Conservation (phyloP, 30 jellyfish, hydroid and myxozoan species). For the Chrysaora quinquecirrha region DNA sequence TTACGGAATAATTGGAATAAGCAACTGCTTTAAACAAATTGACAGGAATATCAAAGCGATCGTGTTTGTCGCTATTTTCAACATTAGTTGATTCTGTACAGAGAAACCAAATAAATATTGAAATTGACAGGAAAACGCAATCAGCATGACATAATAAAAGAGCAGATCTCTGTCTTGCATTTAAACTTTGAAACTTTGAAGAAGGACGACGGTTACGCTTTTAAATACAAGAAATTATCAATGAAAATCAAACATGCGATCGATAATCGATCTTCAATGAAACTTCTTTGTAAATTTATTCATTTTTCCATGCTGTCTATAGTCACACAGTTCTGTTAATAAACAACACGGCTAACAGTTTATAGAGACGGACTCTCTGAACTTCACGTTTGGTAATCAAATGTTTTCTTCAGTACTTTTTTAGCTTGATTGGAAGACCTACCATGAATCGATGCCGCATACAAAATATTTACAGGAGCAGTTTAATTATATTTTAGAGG, state of each 20-base stretch:
- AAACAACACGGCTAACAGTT: conserved; percentile 15
- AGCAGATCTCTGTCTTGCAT: not conserved
- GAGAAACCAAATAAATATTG: not conserved
- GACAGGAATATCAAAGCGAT: no score
- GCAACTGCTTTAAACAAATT: no score
- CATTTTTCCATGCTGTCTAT: not conserved
- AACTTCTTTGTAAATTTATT: not conserved
- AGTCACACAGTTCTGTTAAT: not conserved
- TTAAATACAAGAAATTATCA: no score
- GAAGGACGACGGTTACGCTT: no score
- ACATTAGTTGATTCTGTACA: not conserved
- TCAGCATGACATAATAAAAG: not conserved
- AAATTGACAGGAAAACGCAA: not conserved
- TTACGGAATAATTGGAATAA: no score
- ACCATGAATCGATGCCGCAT: conserved; percentile 54
- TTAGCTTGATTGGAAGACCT: conserved; percentile 35
- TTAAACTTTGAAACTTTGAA: not conserved
- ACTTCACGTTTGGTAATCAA: conserved; percentile 36
- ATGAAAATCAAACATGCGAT: not conserved
- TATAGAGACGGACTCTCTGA: conserved; percentile 54
- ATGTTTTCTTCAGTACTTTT: conserved; percentile 41
- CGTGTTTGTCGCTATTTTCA: not conserved
- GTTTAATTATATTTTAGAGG: not conserved
- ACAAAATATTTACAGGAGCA: conserved; percentile 50
- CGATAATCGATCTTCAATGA: not conserved